Conservation (phyloP, 1,140 invertebrate species). For the Drosophila truncata region DNA sequence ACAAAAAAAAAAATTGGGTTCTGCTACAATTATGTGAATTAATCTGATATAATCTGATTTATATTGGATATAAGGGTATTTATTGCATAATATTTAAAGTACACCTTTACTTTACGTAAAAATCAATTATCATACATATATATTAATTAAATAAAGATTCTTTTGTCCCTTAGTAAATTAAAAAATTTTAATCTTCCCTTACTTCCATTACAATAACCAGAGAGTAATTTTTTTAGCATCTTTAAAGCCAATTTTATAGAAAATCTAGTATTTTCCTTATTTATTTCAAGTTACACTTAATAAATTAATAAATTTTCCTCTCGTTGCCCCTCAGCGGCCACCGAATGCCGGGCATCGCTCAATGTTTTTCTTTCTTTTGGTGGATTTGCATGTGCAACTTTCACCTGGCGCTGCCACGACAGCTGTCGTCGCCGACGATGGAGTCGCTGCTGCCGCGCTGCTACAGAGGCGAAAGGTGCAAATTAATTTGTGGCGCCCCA, state of each 20-base stretch:
- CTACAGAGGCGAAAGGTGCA: slow-evolving; percentile 74
- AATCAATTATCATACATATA: no score
- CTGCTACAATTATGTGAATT: no score
- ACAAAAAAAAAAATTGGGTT: no score
- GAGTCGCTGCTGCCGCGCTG: slow-evolving; percentile 32
- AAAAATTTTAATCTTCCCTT: background rate
- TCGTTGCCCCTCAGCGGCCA: slow-evolving; percentile 8
- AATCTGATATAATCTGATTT: no score
- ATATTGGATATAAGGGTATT: no score
- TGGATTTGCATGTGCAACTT: slow-evolving; percentile 78
- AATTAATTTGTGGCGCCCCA: slow-evolving; percentile 79
- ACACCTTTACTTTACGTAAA: no score
- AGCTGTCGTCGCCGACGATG: slow-evolving; percentile 24
- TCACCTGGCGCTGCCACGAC: slow-evolving; percentile 62
- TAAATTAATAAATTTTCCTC: slow-evolving; percentile 14
- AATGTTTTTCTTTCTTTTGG: slow-evolving; percentile 56
- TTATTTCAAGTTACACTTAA: background rate
- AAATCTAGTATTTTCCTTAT: no score
- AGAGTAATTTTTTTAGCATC: background rate
- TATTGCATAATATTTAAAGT: no score
- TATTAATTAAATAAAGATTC: no score
- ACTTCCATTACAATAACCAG: background rate
- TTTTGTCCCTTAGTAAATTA: no score
- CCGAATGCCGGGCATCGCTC: slow-evolving; percentile 27
- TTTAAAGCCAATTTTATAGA: background rate